Evolutionary conservation across 2,113 vertebrate species (phyloP).

Genomic region (Anser brachyrhynchus): DNA sequence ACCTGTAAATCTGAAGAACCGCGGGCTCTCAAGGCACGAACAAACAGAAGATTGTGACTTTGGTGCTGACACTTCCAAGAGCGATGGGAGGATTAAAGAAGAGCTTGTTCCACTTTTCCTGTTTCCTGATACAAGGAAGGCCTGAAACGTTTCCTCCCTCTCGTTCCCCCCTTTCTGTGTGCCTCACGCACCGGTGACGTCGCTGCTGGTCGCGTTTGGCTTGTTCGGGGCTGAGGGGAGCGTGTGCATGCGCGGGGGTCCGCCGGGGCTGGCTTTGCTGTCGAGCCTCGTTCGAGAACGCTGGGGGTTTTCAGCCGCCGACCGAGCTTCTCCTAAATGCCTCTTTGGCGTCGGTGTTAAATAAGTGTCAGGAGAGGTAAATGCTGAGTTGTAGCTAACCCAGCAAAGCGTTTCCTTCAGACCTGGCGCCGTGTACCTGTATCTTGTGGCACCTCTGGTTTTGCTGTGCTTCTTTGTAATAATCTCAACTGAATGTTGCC

Average conservation of each 20-base stretch:
- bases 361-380: neutral
- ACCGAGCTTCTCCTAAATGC: rapidly evolving
- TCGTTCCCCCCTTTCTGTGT: neutral
- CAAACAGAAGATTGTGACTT: neutral
- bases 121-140: rapidly evolving
- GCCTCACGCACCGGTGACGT: rapidly evolving
- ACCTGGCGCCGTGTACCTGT: rapidly evolving
- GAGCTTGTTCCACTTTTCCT: neutral
- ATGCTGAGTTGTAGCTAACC: rapidly evolving
- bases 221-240: neutral
- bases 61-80: neutral
- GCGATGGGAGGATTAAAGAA: neutral
- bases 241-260: rapidly evolving
- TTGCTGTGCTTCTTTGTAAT: neutral
- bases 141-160: neutral
- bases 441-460: neutral
- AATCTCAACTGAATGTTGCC: neutral
- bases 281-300: rapidly evolving
- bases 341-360: neutral
- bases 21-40: rapidly evolving
- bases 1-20: neutral
- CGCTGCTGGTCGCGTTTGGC: neutral
- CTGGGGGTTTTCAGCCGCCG: neutral
- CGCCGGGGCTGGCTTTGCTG: neutral
- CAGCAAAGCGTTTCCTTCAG: neutral